Evolutionary conservation across 1,140 invertebrate genomes (phyloP).

Genomic region (Apis dorsata): DNA sequence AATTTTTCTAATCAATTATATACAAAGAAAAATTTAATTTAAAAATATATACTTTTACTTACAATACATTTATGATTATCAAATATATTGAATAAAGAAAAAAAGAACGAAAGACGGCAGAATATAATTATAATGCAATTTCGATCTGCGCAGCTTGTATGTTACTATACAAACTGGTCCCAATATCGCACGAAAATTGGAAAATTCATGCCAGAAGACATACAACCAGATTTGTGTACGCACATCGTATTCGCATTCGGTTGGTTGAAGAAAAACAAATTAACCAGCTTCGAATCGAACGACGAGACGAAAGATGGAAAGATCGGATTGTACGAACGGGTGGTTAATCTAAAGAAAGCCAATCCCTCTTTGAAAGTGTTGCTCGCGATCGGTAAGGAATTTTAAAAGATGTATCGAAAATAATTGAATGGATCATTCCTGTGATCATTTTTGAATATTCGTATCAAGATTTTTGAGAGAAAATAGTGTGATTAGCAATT

Average conservation of each 20-base stretch:
- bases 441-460: slow-evolving; percentile 5
- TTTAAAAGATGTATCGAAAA: not conserved
- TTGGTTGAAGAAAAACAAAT: slow-evolving; percentile 96
- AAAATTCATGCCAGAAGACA: slow-evolving; percentile 97
- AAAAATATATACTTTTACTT: no score
- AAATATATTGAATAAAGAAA: no score
- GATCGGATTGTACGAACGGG: slow-evolving; percentile 92
- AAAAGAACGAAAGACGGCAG: no score
- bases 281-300: slow-evolving; percentile 94
- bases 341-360: slow-evolving; percentile 90
- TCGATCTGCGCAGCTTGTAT: slow-evolving; percentile 85
- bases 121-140: slow-evolving; percentile 77
- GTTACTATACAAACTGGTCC: slow-evolving; percentile 99
- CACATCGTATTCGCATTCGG: slow-evolving; percentile 98
- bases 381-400: slow-evolving; percentile 90
- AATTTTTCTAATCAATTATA: no score
- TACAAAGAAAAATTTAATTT: no score
- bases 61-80: no score
- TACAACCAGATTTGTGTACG: slow-evolving; percentile 96
- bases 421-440: not conserved
- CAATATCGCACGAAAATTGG: slow-evolving; percentile 96
- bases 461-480: not conserved
- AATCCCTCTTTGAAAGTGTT: slow-evolving; percentile 95
- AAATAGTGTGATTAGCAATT: not conserved
- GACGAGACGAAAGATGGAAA: slow-evolving; percentile 96